Base-by-base conservation (phyloP, 2,797 vertebrate genomes). In the Petrocephalus sullivani region DNA sequence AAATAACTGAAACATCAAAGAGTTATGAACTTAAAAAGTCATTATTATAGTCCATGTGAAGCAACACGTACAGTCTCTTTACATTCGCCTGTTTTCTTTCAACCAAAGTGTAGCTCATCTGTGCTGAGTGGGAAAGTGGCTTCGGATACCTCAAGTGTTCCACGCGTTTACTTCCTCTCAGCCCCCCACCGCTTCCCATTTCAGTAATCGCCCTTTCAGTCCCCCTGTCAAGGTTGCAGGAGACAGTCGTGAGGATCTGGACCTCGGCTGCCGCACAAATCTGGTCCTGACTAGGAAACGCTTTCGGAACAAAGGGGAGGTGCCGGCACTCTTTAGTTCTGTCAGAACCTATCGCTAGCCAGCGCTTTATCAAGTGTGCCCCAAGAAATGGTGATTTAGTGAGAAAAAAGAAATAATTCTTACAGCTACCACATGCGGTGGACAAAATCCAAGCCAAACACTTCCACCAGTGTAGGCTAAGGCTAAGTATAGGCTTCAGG, bases 401-500 rank as follows among this genome's bases (percentile, higher is more conserved):
- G n/a, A 5, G 33, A 91, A 92, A 93, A 60, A 93, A 60, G 64
- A 85, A 87, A 85, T 91, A 92, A 91, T 91, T 95, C 93, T 93
- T 89, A 93, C 94, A 93, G 96, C 96, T 97, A 96, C 97, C 97
- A 97, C 96, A 98, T 97, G 96, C 94, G 88, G 94, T 98, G 97
- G 97, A 96, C 89, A 58, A 56, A 88, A 87, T 97, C 97, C 97
- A 98, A 98, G 92, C 91, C 90, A 97, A 98, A 98, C 96, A 97
- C 94, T 96, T 95, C 93, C 94, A 94, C 94, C 94, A 95, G 94
- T 93, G 94, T 96, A 93, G 95, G 96, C 95, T 93, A 95, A 97
- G 96, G 96, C 95, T 93, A 94, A 95, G 94, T 91, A 86, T 89
- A 92, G 93, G 94, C 94, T 95, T 94, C 90, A 83, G 93, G 93